Evolutionary conservation across 2,797 vertebrate species (phyloP), one percentile per base, ranked within the genome.

Genomic region (Megaceryle alcyon): DNA sequence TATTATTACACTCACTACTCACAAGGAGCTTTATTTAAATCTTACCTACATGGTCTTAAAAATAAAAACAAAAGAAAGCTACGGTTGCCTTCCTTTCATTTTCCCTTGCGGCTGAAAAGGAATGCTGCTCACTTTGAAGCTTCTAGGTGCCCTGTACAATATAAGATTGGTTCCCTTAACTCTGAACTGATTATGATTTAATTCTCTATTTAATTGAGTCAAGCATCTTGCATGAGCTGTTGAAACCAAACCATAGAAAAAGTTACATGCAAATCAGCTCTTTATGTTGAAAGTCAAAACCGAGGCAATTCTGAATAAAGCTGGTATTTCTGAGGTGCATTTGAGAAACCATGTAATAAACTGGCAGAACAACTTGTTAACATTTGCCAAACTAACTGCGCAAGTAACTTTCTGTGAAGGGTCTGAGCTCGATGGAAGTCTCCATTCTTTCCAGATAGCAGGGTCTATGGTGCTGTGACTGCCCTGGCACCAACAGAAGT

Each of bases 121-220:
- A 94, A 66, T 19, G 6, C 14, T n/a, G 28, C 29, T 79, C 37
- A 56, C 51, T 85, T 84, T 73, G 35, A 88, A 87, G 53, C 56
- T 84, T 88, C 63, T 54, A 0, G 1, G 31, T 80, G 18, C 14
- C 41, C 33, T 73, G 48, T 28, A 77, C 41, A 89, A 61, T 89
- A 44, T 23, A 77, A 91, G 78, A 92, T 59, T 66, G 65, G 95
- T 95, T 96, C 78, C 82, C 63, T 86, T 94, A 60, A 79, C 79
- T 93, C 84, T 4, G 10, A 96, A 72, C 65, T 96, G 94, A 97
- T 97, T 96, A 95, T 86, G 94, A 95, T 90, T 87, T 97, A 96
- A 97, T 96, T 97, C 72, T 73, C 82, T 92, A 64, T 76, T 97
- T 96, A 97, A 97, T 94, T 97, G 94, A 94, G 65, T 80, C 33